A percentile compares a stretch with the other conserved stretches of the same genome.
Evolutionary conservation across 2,888 invertebrate genomes (phyloP).

Genomic region (Amphipyra berbera): DNA sequence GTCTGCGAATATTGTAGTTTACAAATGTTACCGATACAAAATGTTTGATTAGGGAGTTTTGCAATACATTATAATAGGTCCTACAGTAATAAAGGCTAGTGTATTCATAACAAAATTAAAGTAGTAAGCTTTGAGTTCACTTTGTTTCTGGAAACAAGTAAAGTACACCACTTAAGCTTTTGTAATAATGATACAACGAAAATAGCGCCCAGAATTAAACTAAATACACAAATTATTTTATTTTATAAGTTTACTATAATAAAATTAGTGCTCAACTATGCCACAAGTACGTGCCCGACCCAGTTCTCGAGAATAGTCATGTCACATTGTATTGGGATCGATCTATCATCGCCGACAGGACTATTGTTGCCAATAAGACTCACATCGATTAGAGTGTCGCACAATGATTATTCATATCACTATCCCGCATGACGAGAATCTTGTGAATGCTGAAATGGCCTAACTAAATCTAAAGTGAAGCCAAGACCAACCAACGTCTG

Average conservation of each 20-base stretch:
- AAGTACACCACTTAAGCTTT: neutral
- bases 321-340: too few relatives aligned
- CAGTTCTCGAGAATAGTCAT: too few relatives aligned
- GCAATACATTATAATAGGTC: neutral
- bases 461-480: too few relatives aligned
- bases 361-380: too few relatives aligned
- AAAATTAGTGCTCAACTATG: conserved; percentile 2
- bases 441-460: too few relatives aligned
- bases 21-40: conserved; percentile 24
- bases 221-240: too few relatives aligned
- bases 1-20: conserved; percentile 21
- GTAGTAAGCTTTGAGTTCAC: neutral
- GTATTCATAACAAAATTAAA: conserved; percentile 12
- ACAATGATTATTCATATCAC: too few relatives aligned
- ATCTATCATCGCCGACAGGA: too few relatives aligned
- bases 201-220: conserved; percentile 1
- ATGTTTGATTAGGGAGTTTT: conserved; percentile 13
- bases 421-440: too few relatives aligned
- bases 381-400: too few relatives aligned
- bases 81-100: neutral
- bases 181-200: conserved; percentile 11
- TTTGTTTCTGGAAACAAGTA: neutral
- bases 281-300: too few relatives aligned
- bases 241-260: neutral
- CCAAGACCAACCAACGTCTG: too few relatives aligned